phyloP scores from a whole-genome alignment of 2,797 vertebrate species.

The Oryzias sinensis region DNA sequence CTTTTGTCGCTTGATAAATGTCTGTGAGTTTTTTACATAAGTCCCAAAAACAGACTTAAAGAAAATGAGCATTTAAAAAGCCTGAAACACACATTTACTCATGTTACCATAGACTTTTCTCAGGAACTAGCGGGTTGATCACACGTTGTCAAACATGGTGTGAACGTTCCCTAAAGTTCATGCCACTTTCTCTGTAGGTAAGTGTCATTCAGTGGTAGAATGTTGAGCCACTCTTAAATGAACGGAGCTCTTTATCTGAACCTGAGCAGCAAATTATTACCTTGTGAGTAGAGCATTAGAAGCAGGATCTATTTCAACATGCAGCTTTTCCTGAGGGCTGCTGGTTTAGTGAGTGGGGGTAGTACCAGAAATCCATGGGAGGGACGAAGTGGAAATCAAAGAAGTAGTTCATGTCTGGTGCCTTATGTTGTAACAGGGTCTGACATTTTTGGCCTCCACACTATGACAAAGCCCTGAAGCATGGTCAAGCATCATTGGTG shows the following conservation, averaged over 20 bases:
- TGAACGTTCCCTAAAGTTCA: slow-evolving; percentile 46
- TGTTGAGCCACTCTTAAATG: slow-evolving; percentile 65
- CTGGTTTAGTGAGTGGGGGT: neutral
- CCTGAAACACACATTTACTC: no score
- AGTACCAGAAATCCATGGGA: slow-evolving; percentile 2
- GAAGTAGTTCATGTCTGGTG: slow-evolving; percentile 43
- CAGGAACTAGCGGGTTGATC: no score
- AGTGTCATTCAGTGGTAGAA: slow-evolving; percentile 62
- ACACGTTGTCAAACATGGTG: slow-evolving; percentile 30
- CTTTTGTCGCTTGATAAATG: no score
- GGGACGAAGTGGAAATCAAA: slow-evolving; percentile 4
- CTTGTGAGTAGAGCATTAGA: slow-evolving; percentile 58
- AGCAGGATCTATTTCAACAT: slow-evolving; percentile 40
- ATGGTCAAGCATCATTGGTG: slow-evolving; percentile 49
- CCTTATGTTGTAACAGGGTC: slow-evolving; percentile 62
- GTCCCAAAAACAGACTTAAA: no score
- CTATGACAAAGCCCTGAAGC: slow-evolving; percentile 60
- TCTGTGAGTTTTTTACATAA: no score
- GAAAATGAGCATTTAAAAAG: no score
- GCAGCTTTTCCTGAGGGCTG: slow-evolving; percentile 39
- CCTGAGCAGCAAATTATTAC: slow-evolving; percentile 64
- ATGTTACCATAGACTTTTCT: no score
- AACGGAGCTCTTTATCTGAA: slow-evolving; percentile 70
- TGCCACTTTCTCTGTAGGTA: slow-evolving; percentile 47
- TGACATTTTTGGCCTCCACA: slow-evolving; percentile 58